Evolutionary conservation across 1,140 invertebrate genomes (phyloP).

Genomic region (Drosophila leontia): DNA sequence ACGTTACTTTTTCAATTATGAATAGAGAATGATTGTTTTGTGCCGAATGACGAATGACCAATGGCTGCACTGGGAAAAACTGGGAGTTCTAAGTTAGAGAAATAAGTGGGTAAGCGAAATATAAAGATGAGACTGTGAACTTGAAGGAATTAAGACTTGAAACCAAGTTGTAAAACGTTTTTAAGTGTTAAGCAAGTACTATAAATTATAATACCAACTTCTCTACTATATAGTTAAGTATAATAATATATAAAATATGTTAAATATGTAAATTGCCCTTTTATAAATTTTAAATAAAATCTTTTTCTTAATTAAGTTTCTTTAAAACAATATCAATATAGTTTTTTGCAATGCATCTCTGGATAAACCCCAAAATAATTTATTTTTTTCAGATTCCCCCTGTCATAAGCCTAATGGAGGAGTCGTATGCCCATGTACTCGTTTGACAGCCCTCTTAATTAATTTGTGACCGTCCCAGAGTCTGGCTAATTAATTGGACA

Average conservation of each 20-base stretch:
- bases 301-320: neutral
- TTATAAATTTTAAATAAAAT: neutral
- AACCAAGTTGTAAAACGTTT: too few species aligned
- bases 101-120: neutral
- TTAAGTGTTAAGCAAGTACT: neutral
- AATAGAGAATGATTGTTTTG: slow-evolving; percentile 79
- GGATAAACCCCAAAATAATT: slow-evolving; percentile 12
- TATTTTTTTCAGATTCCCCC: slow-evolving; percentile 1
- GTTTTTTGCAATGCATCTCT: slow-evolving; percentile 9
- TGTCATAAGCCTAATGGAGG: slow-evolving; percentile 65
- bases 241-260: neutral
- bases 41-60: slow-evolving; percentile 41
- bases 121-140: neutral
- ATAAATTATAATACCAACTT: neutral
- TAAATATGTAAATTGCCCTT: too few species aligned
- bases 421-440: slow-evolving; percentile 41
- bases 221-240: neutral
- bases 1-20: slow-evolving; percentile 79
- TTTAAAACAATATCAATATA: neutral
- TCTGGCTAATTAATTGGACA: slow-evolving; percentile 74
- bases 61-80: slow-evolving; percentile 34
- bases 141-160: neutral
- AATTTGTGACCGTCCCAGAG: slow-evolving; percentile 70
- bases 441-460: slow-evolving; percentile 56
- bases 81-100: neutral